Evolutionary conservation across 1,140 invertebrate genomes (phyloP), one percentile per base, ranked within the genome.

Genomic region (Drosophila tropicalis): DNA sequence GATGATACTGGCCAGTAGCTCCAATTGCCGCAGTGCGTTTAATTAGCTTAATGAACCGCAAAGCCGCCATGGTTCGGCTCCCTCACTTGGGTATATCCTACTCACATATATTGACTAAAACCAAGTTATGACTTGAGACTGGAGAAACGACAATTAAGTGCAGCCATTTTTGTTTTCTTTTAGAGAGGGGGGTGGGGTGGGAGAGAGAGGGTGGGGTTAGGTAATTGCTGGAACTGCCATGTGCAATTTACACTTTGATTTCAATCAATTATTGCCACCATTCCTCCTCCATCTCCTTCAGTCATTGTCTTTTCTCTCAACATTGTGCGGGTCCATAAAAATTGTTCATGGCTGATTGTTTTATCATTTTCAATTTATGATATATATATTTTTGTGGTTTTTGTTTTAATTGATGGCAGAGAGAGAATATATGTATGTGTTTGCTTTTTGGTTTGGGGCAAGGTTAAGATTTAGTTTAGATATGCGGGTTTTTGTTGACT

Each of bases 41-140:
- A 87, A 87, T 87, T 89, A 87, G 83, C 83, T 78, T 89, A 89
- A 89, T 89, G 84, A 89, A 83, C 58, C 77, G 73, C 79, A 81
- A 76, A 54, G 61, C 66, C 66, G 66, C 68, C 70, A 72, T 67
- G 69, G 44, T 22, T 51, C 44, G 44, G 44, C 60, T 69, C 61
- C 66, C 60, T 67, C 62, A 63, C 25, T 39, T 15, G n/a, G 51
- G 19, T 36, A 66, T 29, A 66, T 29, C 5, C 29, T 29, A 29
- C 29, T 6, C 6, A 29, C 25, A 29, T 29, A 29, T 29, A 29
- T 29, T 29, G 63, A 64, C 29, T 70, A 12, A 51, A 10, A 22
- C 9, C 9, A 22, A 51, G 44, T 51, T 51, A 51, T 51, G 44
- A 51, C 17, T 51, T 5, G 15, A 47, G 44, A 47, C 22, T 25